Percentiles rank a stretch among this genome's conserved stretches.
Conservation (phyloP, 2,888 invertebrate species). For the Linnaemya vulpina region DNA sequence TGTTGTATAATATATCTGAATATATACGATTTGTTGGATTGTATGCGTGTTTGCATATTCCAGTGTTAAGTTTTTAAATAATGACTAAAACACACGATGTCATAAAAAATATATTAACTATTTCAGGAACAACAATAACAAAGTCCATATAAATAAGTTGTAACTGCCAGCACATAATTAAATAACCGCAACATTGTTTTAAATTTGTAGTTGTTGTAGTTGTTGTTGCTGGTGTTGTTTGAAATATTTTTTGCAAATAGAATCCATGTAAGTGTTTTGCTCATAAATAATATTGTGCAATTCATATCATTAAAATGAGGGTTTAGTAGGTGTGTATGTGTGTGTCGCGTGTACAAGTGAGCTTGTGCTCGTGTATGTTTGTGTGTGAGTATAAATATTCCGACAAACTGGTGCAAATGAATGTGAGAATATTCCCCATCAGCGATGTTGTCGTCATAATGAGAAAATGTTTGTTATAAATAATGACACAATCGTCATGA, state of each 20-base stretch:
- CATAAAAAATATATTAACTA: constrained; percentile 52
- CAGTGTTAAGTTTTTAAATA: constrained; percentile 57
- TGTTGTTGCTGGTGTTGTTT: neutral
- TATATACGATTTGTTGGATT: too few relatives aligned
- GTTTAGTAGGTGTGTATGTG: neutral
- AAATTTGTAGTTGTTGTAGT: constrained; percentile 20
- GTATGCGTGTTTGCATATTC: neutral
- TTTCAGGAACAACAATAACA: constrained; percentile 32
- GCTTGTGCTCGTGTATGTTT: too few relatives aligned
- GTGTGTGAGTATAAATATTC: too few relatives aligned
- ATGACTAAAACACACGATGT: constrained; percentile 57
- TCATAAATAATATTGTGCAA: constrained; percentile 38
- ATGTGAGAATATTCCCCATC: constrained; percentile 37
- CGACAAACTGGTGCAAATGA: neutral
- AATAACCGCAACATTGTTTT: constrained; percentile 56
- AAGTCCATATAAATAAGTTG: constrained; percentile 50
- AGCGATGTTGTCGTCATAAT: constrained; percentile 45
- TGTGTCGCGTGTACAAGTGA: neutral
- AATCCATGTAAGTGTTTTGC: neutral
- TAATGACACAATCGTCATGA: constrained; percentile 55
- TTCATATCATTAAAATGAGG: constrained; percentile 1
- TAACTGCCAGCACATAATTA: constrained; percentile 64
- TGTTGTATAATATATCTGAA: constrained; percentile 2
- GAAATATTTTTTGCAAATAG: neutral
- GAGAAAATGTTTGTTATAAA: constrained; percentile 34